These are phyloP conservation scores for Oxycera nigricornis DNA, from an alignment of 2,888 invertebrate species.

Conservation along the genomic window DNA sequence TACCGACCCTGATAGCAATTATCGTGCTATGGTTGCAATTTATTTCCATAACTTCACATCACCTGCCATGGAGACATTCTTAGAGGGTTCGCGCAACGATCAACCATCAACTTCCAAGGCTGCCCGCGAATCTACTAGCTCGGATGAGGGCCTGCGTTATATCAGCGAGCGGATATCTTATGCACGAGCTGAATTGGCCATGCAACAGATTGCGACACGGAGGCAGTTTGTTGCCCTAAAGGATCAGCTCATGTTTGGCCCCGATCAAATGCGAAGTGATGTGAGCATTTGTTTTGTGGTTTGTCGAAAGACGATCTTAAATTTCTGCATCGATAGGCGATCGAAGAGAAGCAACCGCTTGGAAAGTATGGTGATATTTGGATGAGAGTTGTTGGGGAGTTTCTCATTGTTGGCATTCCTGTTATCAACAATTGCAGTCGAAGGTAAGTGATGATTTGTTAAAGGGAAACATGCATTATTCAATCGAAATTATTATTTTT, in stretches of 20 bases:
- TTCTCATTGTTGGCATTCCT: slow-evolving; percentile 48
- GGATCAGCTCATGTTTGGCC: slow-evolving; percentile 41
- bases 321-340: slow-evolving; percentile 25
- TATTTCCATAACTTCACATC: background rate
- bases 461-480: background rate
- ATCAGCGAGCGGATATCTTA: background rate
- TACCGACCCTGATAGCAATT: slow-evolving; percentile 38
- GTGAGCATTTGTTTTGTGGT: slow-evolving; percentile 31
- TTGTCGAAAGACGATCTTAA: background rate
- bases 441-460: slow-evolving; percentile 45
- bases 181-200: slow-evolving; percentile 22
- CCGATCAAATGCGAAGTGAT: slow-evolving; percentile 38
- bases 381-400: slow-evolving; percentile 44
- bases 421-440: slow-evolving; percentile 46
- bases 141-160: background rate
- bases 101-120: background rate
- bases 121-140: background rate
- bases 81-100: background rate
- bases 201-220: slow-evolving; percentile 24
- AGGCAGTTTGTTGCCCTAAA: slow-evolving; percentile 39
- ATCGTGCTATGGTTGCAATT: slow-evolving; percentile 22
- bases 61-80: background rate
- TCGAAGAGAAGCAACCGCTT: slow-evolving; percentile 46
- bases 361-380: slow-evolving; percentile 48
- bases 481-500: no score